Conservation (phyloP, 2,888 invertebrate species). For the Tenthredo livida region DNA sequence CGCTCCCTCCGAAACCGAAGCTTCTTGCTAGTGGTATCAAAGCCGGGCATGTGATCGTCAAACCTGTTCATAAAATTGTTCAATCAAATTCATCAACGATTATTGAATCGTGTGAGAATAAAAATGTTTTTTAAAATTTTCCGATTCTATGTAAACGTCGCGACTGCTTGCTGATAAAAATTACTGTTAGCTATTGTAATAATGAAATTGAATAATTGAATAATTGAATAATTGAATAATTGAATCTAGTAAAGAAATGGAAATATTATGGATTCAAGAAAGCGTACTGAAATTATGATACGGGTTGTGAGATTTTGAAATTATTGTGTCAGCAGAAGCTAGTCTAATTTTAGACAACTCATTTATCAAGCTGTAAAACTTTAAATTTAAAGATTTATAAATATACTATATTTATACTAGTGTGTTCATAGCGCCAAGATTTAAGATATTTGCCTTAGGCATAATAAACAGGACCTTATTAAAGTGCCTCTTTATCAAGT, state of each 20-base stretch:
- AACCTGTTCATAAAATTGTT: constrained; percentile 69
- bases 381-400: background rate
- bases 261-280: background rate
- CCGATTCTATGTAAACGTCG: background rate
- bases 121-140: constrained; percentile 64
- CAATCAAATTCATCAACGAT: constrained; percentile 64
- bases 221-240: background rate
- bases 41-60: constrained; percentile 68
- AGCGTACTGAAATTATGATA: background rate
- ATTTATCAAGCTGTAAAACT: constrained; percentile 2
- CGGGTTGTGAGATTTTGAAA: constrained; percentile 32
- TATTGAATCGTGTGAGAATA: constrained; percentile 65
- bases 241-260: background rate
- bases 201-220: background rate
- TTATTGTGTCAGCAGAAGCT: constrained; percentile 40
- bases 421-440: constrained; percentile 15
- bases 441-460: background rate
- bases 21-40: constrained; percentile 81
- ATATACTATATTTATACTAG: constrained; percentile 16
- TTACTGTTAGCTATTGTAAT: constrained; percentile 5
- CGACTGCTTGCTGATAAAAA: constrained; percentile 14
- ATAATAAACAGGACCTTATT: background rate
- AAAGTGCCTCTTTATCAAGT: constrained; percentile 8
- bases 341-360: constrained; percentile 32
- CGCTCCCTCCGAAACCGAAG: constrained; percentile 88